Percentiles rank a stretch among this genome's conserved stretches.
phyloP scores from a whole-genome alignment of 2,888 invertebrate genomes.

The Toxonevra muliebris region DNA sequence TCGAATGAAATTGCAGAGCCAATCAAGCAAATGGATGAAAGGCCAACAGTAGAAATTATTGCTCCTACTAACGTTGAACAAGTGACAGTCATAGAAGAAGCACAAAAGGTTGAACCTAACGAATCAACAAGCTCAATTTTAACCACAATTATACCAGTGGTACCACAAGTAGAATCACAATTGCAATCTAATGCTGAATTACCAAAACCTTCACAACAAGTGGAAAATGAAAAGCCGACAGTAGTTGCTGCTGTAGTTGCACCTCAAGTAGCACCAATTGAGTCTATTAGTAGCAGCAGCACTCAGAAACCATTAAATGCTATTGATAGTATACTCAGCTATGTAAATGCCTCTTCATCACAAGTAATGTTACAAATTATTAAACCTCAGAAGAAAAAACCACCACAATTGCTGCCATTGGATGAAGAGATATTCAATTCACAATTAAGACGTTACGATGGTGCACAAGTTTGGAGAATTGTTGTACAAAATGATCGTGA shows the following conservation, averaged over 20 bases:
- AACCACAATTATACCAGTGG: conserved; percentile 50
- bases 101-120: conserved; percentile 18
- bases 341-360: conserved; percentile 56
- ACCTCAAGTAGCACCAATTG: conserved; percentile 21
- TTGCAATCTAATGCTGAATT: conserved; percentile 13
- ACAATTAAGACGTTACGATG: conserved; percentile 72
- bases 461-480: conserved; percentile 82
- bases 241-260: conserved; percentile 19
- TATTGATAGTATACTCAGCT: conserved; percentile 56
- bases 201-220: conserved; percentile 16
- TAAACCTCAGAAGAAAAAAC: conserved; percentile 20
- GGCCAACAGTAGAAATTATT: background rate
- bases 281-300: conserved; percentile 25
- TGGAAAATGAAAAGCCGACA: conserved; percentile 17
- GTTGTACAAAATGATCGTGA: conserved; percentile 67
- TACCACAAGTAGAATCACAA: conserved; percentile 2
- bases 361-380: conserved; percentile 25
- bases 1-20: background rate
- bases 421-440: conserved; percentile 47
- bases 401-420: conserved; percentile 29
- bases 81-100: conserved; percentile 5
- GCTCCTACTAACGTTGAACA: too few relatives aligned
- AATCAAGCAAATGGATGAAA: background rate
- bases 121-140: conserved; percentile 45
- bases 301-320: conserved; percentile 43